Evolutionary conservation across 2,113 vertebrate genomes (phyloP), one percentile per base, ranked within the genome.

Genomic region (Tautogolabrus adspersus): DNA sequence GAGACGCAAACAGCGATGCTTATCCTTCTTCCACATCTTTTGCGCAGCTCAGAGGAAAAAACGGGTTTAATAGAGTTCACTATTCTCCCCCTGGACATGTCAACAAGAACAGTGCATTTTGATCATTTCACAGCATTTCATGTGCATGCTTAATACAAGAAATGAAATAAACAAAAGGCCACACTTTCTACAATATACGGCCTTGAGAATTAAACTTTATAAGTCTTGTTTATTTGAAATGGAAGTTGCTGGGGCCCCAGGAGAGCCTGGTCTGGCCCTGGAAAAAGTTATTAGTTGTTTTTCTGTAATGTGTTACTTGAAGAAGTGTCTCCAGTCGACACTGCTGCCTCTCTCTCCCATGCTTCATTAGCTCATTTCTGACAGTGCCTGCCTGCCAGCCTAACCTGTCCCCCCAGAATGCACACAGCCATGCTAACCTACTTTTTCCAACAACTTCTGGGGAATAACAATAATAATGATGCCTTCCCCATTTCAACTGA

Each of bases 381-480:
- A 58, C 55, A 70, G 58, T 16, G 15, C 63, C 67, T 61, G 62
- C 54, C 55, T 70, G 22, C 47, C 64, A 62, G 61, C 65, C 46
- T 37, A 1, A 44, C 67, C 63, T 44, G 57, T 21, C 59, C 54
- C 81, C 73, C 3, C 18, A 22, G 22, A 63, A 65, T 47, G 42
- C 62, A 58, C 69, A 63, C 60, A 70, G 64, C 56, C 65, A 73
- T 23, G 56, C 61, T 84, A 76, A 86, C 88, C 90, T 81, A 86
- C 65, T 86, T 90, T 71, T 65, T 47, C 30, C 19, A 46, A 74
- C 71, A 51, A 58, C 44, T 62, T 75, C 1, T 75, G 62, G 9
- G 8, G 23, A 58, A 67, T 58, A 67, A 72, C 30, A 80, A 59
- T 57, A 68, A 73, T 58, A 62, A 63, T 51, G 21, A 70, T 62